A percentile compares a stretch with the other conserved stretches of the same genome.
Evolutionary conservation across 2,113 vertebrate species (phyloP).

Genomic region (Monopterus albus): DNA sequence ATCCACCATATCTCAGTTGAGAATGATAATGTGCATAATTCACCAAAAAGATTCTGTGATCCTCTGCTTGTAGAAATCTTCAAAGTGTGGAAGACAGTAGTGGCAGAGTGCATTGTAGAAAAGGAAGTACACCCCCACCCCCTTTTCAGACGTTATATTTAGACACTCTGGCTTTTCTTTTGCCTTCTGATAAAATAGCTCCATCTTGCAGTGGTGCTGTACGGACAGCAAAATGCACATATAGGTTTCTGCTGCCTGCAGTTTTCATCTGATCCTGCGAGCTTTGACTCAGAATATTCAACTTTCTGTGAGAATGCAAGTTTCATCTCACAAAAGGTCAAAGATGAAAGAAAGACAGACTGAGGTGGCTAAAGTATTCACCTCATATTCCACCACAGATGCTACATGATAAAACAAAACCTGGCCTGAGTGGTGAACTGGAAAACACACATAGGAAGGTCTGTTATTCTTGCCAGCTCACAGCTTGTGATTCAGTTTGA

Average conservation of each 20-base stretch:
- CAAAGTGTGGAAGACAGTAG: slow-evolving; percentile 56
- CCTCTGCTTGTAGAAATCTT: slow-evolving; percentile 57
- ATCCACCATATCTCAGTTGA: slow-evolving; percentile 31
- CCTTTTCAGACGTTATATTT: slow-evolving; percentile 47
- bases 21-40: slow-evolving; percentile 71
- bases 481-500: slow-evolving; percentile 34
- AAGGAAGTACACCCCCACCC: not conserved
- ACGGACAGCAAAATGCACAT: not conserved
- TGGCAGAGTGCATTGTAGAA: slow-evolving; percentile 23
- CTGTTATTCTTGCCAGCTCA: slow-evolving; percentile 30
- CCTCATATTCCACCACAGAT: not conserved
- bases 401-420: slow-evolving; percentile 22
- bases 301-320: slow-evolving; percentile 7
- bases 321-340: slow-evolving; percentile 50
- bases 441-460: slow-evolving; percentile 33
- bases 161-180: not conserved
- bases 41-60: slow-evolving; percentile 64
- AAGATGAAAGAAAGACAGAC: slow-evolving; percentile 24
- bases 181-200: slow-evolving; percentile 22
- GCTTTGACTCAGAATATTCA: slow-evolving; percentile 7
- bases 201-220: not conserved
- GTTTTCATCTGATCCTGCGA: not conserved
- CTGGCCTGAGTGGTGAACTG: not conserved
- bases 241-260: not conserved
- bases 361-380: slow-evolving; percentile 31